Base-by-base conservation (phyloP, 1,140 invertebrate genomes). In the Asbolus verrucosus region DNA sequence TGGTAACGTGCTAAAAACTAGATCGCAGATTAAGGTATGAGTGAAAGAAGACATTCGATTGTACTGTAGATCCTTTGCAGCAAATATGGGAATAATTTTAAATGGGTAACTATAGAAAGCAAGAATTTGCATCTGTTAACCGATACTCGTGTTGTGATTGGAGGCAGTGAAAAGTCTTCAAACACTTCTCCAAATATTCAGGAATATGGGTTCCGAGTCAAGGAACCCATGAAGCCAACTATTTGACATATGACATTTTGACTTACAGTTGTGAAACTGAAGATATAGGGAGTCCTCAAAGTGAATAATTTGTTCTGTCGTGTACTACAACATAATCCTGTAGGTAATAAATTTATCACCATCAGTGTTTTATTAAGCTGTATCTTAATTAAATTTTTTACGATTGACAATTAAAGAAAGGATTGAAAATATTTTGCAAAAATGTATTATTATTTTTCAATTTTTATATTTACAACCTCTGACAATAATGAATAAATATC, bases 181-280 rank as follows among this genome's bases (percentile, higher is more conserved):
- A 43, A 43, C 39, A 43, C 11, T 5, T 6, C 1, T 6, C 13
- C 39, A 43, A n/a, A n/a, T n/a, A 43, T 16, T 3, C 3, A 16
- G 39, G 39, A 43, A 16, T 43, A 5, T 43, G 39, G 39, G 15
- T 43, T 14, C 39, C 39, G 16, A 43, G 39, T 16, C 2, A 43
- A 14, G 39, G 39, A 15, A 3, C 3, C 13, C 27, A 30, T 30
- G 39, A 38, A 11, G 4, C 15, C 0, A 43, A 43, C 11, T 43
- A 15, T 43, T 43, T 43, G 5, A 43, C 3, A 6, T 43, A 43
- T 18, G 39, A 43, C 1, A 16, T 43, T 4, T 43, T 43, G 39
- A 43, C 39, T 43, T 43, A 43, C 39, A 5, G 1, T 11, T 43
- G 39, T 18, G n/a, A 38, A 27, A 8, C 3, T 27, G 24, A n/a